Conservation (phyloP, 2,113 vertebrate species). For the Ailuropoda melanoleuca region DNA sequence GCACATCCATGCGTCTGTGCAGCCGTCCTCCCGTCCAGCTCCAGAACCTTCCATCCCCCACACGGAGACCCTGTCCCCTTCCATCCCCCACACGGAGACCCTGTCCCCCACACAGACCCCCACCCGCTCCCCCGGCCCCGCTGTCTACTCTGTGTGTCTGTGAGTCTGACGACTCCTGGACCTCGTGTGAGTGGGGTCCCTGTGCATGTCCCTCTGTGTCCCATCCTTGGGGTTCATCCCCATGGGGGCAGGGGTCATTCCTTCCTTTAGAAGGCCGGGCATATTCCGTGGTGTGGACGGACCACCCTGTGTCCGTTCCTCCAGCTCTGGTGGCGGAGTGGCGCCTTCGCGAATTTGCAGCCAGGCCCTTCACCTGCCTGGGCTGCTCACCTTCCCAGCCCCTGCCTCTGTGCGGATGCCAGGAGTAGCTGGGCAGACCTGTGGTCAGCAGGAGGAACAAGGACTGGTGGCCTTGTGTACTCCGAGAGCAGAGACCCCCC, state of each 20-base stretch:
- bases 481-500: background rate
- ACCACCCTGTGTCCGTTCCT: background rate
- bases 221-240: background rate
- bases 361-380: background rate
- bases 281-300: background rate
- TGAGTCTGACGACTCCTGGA: background rate
- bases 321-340: background rate
- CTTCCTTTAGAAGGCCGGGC: background rate
- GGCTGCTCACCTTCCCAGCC: background rate
- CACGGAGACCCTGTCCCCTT: background rate
- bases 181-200: background rate
- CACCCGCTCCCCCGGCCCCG: rapidly evolving
- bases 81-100: background rate
- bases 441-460: background rate
- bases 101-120: background rate
- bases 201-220: background rate
- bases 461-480: background rate
- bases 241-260: background rate
- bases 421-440: background rate
- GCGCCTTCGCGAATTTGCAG: background rate
- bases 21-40: rapidly evolving
- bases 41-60: background rate
- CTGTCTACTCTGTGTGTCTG: background rate
- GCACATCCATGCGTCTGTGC: background rate
- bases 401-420: background rate